Evolutionary conservation across 2,888 invertebrate species (phyloP), one percentile per base, ranked within the genome.

Genomic region (Oconnorella tubifera): DNA sequence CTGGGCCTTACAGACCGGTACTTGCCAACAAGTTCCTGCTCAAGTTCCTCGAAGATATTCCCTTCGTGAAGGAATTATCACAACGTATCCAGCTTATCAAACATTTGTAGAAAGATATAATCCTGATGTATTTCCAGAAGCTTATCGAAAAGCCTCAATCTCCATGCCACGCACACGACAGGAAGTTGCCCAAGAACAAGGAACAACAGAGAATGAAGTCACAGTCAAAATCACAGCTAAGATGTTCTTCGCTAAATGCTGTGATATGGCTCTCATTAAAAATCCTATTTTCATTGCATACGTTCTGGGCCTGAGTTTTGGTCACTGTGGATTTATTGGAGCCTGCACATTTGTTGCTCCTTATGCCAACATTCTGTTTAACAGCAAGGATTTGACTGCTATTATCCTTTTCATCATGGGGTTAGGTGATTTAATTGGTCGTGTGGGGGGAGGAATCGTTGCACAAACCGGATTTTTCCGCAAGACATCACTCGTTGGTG

Each of bases 381-480:
- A 25, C 53, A 40, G 58, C 59, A 51, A 31, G 48, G 28, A 23
- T 31, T n/a, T 59, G 25, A 28, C 55, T 6, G 64, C 56, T 1
- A 19, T 60, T 1, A 51, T 67, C 51, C 40, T 67, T 25, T 60
- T 56, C 29, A 32, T 57, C 25, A 60, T 67, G 14, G 67, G 67
- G 0, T 23, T 64, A 0, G 32, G 61, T 4, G 67, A 67, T 31
- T 58, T 67, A 14, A 3, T 61, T 14, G 64, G 67, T n/a, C 49
- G 67, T 4, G 28, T 67, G 23, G 31, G 67, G 0, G 67, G 67
- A 1, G 67, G 67, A 2, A 56, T 49, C 27, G 32, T 67, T 1
- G 64, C 67, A 25, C 64, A 64, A 14, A 33, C 58, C 53, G 40
- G 59, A 32, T 14, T 63, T 63, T n/a, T 66, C 51, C 55, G 31